Evolutionary conservation across 2,113 vertebrate genomes (phyloP), one percentile per base, ranked within the genome.

Genomic region (Bucco capensis): DNA sequence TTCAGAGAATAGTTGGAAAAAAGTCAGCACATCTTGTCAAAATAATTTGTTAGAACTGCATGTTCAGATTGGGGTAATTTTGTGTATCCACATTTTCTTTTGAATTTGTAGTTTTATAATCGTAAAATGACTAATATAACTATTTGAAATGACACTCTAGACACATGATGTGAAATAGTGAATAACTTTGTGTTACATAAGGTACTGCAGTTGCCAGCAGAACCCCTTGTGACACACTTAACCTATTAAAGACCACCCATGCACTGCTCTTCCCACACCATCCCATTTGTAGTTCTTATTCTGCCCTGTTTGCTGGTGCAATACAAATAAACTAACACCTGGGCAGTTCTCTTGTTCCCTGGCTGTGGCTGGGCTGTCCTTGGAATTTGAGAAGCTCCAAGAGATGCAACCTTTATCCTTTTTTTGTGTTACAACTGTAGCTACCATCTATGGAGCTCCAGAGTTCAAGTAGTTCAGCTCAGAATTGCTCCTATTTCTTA

Each of bases 51-150:
- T 92, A 78, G 93, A 94, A 95, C 92, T 95, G 21, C 58, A 8
- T 92, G 94, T 96, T 96, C 92, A 75, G 85, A 60, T 91, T 90
- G 70, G 50, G 61, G 47, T 95, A 94, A 95, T 94, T 94, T 84
- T 95, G 76, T 96, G 88, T 90, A 90, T 94, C 57, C 81, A 88
- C 77, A 90, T 78, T 92, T 94, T 93, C 93, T 94, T 91, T 93
- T 94, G 88, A 94, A 82, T 96, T 72, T 93, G 71, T 93, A 94
- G 80, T 90, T 96, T 84, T 93, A 86, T 93, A 96, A 93, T 94
- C 80, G 86, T 94, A 69, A 96, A 96, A 91, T 94, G 90, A 92
- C 94, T 95, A 91, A 91, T 86, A 67, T 53, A 93, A 88, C 66
- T 84, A 5, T 67, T 58, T 90, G 65, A 76, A 87, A 76, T 94